Evolutionary conservation across 2,113 vertebrate species (phyloP).

Genomic region (Callopanchax toddi): DNA sequence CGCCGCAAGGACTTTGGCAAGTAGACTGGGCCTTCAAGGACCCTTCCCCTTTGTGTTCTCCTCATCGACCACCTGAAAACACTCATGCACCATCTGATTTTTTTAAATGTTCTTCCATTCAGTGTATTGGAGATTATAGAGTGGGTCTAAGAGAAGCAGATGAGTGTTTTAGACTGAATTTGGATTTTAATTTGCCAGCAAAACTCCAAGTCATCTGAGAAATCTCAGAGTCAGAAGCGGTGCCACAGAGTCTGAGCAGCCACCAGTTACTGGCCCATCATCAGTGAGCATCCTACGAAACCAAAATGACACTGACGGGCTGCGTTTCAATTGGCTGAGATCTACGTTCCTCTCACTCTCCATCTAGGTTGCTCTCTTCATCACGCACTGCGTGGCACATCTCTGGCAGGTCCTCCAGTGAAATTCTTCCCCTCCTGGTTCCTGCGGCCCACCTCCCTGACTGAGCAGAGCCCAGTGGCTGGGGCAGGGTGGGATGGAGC

Average conservation of each 20-base stretch:
- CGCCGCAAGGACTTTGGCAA: slow-evolving; percentile 77
- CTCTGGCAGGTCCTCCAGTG: slow-evolving; percentile 77
- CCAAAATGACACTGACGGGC: slow-evolving; percentile 69
- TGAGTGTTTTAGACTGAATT: background rate
- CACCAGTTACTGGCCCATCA: slow-evolving; percentile 71
- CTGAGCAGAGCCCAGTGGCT: slow-evolving; percentile 64
- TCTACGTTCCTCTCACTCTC: slow-evolving; percentile 50
- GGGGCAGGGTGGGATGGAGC: slow-evolving; percentile 58
- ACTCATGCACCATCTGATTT: slow-evolving; percentile 67
- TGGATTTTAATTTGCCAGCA: slow-evolving; percentile 13
- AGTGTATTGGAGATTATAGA: slow-evolving; percentile 39
- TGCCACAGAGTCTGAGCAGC: slow-evolving; percentile 68
- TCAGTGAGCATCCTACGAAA: slow-evolving; percentile 61
- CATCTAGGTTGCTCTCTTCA: slow-evolving; percentile 74
- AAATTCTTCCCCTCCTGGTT: slow-evolving; percentile 80
- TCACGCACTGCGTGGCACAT: slow-evolving; percentile 81
- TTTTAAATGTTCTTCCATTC: slow-evolving; percentile 55
- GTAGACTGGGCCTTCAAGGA: slow-evolving; percentile 55
- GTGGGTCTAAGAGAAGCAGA: slow-evolving; percentile 12
- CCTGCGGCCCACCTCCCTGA: slow-evolving; percentile 78
- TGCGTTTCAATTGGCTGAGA: slow-evolving; percentile 73
- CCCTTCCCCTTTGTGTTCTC: slow-evolving; percentile 48
- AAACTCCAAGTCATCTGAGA: slow-evolving; percentile 27
- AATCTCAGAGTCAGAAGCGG: slow-evolving; percentile 55
- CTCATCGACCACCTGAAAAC: slow-evolving; percentile 60